These are phyloP conservation scores for Hermodice carunculata DNA, from an alignment of 2,888 invertebrate genomes.

Conservation along the genomic window DNA sequence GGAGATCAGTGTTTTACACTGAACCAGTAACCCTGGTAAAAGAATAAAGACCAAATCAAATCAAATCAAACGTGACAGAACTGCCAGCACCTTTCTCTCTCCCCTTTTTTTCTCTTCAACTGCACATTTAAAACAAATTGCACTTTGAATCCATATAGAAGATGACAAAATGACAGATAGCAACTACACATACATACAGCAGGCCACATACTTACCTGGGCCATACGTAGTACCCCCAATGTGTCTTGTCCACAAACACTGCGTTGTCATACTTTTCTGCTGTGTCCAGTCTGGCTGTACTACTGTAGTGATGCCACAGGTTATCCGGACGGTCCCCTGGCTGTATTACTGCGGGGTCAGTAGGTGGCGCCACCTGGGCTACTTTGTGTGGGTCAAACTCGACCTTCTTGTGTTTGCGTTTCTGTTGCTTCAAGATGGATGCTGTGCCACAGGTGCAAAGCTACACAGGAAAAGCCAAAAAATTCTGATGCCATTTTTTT, in stretches of 20 bases:
- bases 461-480: too few species aligned
- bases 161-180: too few species aligned
- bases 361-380: constrained; percentile 35
- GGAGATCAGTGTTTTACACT: too few species aligned
- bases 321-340: constrained; percentile 78
- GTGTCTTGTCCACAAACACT: constrained; percentile 79
- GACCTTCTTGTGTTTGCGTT: constrained; percentile 77
- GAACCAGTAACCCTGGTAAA: too few species aligned
- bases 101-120: too few species aligned
- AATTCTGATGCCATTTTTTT: too few species aligned
- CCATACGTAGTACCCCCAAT: constrained; percentile 75
- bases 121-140: too few species aligned
- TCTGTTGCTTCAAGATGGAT: constrained; percentile 81
- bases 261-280: constrained; percentile 82
- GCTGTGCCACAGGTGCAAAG: not conserved
- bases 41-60: too few species aligned
- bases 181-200: too few species aligned
- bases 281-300: constrained; percentile 74
- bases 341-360: constrained; percentile 20
- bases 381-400: constrained; percentile 73
- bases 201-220: constrained; percentile 70
- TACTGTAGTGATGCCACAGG: constrained; percentile 81
- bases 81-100: too few species aligned
- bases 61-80: too few species aligned
- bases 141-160: too few species aligned